Percentiles rank a stretch among this genome's conserved stretches.
phyloP scores from a whole-genome alignment of 30 jellyfish, hydroid and myxozoan genomes.

The Catostylus mosaicus region DNA sequence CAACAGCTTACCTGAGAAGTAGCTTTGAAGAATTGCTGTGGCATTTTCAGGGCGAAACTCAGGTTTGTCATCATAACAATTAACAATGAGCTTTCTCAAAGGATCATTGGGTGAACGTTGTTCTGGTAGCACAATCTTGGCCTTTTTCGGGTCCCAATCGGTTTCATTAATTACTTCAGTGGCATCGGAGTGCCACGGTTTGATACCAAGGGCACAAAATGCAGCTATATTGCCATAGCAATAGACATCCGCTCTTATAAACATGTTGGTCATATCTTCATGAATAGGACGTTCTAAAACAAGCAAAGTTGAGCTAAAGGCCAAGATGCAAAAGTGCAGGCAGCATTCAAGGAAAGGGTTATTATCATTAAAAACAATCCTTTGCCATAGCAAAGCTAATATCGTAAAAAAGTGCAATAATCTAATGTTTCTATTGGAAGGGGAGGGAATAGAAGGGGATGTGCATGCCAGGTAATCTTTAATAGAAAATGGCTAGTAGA shows the following conservation, averaged over 20 bases:
- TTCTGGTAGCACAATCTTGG: slow-evolving; percentile 2
- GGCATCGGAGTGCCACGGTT: not conserved
- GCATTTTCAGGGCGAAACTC: slow-evolving; percentile 2
- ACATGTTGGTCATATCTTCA: slow-evolving; percentile 13
- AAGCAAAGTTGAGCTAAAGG: not conserved
- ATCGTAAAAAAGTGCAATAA: too few relatives aligned
- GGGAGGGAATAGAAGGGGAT: too few relatives aligned
- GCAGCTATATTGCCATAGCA: slow-evolving; percentile 8
- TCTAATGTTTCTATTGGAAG: too few relatives aligned
- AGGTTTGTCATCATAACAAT: slow-evolving; percentile 4
- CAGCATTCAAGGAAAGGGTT: too few relatives aligned
- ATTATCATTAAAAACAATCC: too few relatives aligned
- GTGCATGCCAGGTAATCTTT: too few relatives aligned
- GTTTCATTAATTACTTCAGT: slow-evolving; percentile 5
- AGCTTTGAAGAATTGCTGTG: not conserved
- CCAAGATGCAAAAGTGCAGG: not conserved
- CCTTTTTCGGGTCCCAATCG: slow-evolving; percentile 12
- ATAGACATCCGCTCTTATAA: slow-evolving; percentile 11
- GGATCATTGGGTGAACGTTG: slow-evolving; percentile 12
- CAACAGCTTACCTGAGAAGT: slow-evolving; percentile 18
- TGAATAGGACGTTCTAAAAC: not conserved
- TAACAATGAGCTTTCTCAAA: slow-evolving; percentile 1
- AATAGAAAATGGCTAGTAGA: too few relatives aligned
- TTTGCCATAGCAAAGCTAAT: too few relatives aligned
- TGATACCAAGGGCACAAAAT: slow-evolving; percentile 16